Percentiles rank a stretch among this genome's conserved stretches.
These are phyloP conservation scores for Mimas tiliae DNA, from an alignment of 2,888 invertebrate species.

Conservation along the genomic window DNA sequence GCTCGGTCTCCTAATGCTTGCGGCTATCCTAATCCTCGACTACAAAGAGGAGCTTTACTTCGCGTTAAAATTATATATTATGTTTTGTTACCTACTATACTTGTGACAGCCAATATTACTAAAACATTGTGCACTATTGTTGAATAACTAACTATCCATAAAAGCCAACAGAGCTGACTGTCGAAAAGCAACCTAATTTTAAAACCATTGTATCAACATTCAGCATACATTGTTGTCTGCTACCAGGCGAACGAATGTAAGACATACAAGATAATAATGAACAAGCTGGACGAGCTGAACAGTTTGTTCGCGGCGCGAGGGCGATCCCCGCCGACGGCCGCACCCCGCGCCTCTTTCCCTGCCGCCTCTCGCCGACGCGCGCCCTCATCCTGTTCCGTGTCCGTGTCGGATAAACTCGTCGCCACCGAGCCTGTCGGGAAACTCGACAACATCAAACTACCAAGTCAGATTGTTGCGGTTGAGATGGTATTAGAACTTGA, in stretches of 20 bases:
- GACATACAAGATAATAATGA: constrained; percentile 77
- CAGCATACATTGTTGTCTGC: no score
- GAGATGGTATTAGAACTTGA: not conserved
- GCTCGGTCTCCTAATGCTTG: no score
- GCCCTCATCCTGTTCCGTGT: constrained; percentile 48
- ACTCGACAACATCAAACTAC: not conserved
- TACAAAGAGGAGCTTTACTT: no score
- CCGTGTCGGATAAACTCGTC: constrained; percentile 65
- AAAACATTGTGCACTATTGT: no score
- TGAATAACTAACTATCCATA: no score
- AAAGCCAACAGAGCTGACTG: no score
- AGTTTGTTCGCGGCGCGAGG: constrained; percentile 51
- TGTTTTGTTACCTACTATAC: no score
- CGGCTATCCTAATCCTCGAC: no score
- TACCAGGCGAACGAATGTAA: constrained; percentile 65
- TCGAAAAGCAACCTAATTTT: no score
- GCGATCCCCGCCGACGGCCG: constrained; percentile 37
- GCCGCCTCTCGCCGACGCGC: constrained; percentile 23
- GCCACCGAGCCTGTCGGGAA: constrained; percentile 52
- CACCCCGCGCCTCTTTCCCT: constrained; percentile 36
- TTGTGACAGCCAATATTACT: no score
- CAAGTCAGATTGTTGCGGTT: not conserved
- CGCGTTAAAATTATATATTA: no score
- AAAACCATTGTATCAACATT: no score
- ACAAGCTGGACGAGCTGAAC: constrained; percentile 69